These are phyloP conservation scores for Meleagris gallopavo DNA, from an alignment of 2,113 vertebrate species.

Conservation along the genomic window DNA sequence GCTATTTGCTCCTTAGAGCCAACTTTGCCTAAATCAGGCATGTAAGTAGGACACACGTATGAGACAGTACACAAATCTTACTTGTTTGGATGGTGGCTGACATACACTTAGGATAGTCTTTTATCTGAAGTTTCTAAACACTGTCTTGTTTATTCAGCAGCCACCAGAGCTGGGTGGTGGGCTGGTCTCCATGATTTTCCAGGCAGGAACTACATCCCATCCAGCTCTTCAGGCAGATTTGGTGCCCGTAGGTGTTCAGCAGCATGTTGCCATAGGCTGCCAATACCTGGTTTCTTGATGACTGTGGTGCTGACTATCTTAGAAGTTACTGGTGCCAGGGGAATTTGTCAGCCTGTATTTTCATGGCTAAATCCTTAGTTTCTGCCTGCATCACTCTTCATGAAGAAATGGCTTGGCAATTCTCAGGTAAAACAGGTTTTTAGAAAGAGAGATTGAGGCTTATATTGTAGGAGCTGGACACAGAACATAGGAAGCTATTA, in stretches of 20 bases:
- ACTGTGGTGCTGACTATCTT: not conserved
- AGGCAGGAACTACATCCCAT: not conserved
- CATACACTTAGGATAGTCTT: not conserved
- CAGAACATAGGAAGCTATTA: not conserved
- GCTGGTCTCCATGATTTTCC: not conserved
- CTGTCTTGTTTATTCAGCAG: not conserved
- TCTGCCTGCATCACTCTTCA: not conserved
- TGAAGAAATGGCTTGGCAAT: not conserved
- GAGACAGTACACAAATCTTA: not conserved
- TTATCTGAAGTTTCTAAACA: not conserved
- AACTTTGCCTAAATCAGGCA: not conserved
- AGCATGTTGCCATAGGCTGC: accelerated
- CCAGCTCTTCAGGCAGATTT: not conserved
- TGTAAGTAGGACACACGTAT: accelerated
- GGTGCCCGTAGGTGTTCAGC: accelerated
- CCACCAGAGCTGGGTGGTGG: accelerated
- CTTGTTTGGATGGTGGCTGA: not conserved
- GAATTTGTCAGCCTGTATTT: accelerated
- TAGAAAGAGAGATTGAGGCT: not conserved
- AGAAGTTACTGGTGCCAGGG: not conserved
- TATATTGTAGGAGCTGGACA: not conserved
- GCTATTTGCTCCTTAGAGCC: not conserved
- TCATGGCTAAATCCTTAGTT: not conserved
- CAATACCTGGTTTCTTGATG: accelerated
- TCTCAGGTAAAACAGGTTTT: not conserved